Evolutionary conservation across 1,140 invertebrate genomes (phyloP).

Genomic region (Ceratitis capitata): DNA sequence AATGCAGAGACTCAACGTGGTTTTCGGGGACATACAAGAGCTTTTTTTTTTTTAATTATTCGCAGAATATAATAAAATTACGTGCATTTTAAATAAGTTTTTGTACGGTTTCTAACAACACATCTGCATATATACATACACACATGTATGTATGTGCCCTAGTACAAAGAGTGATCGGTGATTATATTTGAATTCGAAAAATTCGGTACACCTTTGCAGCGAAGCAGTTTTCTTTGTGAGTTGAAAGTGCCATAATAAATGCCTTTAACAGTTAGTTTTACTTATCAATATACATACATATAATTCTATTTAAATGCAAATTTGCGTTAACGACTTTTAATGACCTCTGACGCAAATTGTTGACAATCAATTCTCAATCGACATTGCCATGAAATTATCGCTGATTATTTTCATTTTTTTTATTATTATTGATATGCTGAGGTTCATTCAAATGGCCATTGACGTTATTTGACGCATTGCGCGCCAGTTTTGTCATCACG

Average conservation of each 20-base stretch:
- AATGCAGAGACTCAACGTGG: neutral
- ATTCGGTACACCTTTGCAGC: neutral
- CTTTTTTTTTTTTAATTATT: too few species aligned
- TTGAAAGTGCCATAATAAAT: neutral
- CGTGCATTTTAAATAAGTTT: neutral
- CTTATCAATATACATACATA: too few species aligned
- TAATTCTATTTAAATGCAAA: neutral
- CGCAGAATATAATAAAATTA: neutral
- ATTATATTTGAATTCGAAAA: neutral
- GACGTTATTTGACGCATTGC: neutral
- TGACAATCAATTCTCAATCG: neutral
- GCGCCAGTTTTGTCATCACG: neutral
- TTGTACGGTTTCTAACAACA: neutral
- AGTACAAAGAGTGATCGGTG: neutral
- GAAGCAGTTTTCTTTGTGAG: neutral
- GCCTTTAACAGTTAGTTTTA: too few species aligned
- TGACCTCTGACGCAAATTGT: constrained; percentile 12
- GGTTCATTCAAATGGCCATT: neutral
- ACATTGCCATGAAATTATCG: neutral
- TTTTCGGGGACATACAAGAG: neutral
- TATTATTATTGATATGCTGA: neutral
- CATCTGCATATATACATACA: too few species aligned
- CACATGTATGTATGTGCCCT: too few species aligned
- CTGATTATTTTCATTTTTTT: neutral
- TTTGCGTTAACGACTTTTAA: neutral